Base-by-base conservation (phyloP, 2,888 invertebrate genomes). In the Gymnosoma rotundatum region DNA sequence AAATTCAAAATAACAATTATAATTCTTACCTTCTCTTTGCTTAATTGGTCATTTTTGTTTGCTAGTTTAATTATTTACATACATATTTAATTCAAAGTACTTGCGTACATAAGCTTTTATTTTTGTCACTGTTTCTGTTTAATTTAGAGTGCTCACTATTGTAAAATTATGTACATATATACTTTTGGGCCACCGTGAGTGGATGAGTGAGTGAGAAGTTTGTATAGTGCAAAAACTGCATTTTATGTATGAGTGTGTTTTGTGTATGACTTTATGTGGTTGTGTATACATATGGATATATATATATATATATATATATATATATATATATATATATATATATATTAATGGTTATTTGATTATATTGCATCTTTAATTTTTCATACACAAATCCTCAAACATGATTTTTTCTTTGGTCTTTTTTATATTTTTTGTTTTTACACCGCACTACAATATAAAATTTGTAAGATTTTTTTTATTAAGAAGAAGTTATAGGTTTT, bases 91-190 rank as follows among this genome's bases (percentile, higher is more conserved):
- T 32, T 32, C 6, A 32, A 32, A 32, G 14, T 42, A 12, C 42
- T 2, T 42, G 14, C 14, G 4, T 14, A 42, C 14, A 10, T 14
- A 25, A 48, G 56, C 25, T 25, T 50, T 56, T 42, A 18, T 45
- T 56, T 56, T 12, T 45, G 56, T 56, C 21, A 64, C n/a, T 25
- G 8, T 9, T 4, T 64, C 25, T 21, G 61, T 67, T 61, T 61
- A 32, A 50, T 60, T 76, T 76, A 56, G 25, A 64, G 16, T 60
- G 38, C 56, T 16, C 60, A 72, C 58, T 14, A 38, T 67, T 72
- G 3, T 36, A 16, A 14, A 42, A 14, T 14, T 42, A 42, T 42
- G 14, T 42, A 6, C 25, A 6, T 32, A 42, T 25, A 21, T 32
- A 60, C 60, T n/a, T 45, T 21, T 56, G 38, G 69, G 38, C 25